phyloP scores from a whole-genome alignment of 2,888 invertebrate genomes.

The Rhaphigaster nebulosa region DNA sequence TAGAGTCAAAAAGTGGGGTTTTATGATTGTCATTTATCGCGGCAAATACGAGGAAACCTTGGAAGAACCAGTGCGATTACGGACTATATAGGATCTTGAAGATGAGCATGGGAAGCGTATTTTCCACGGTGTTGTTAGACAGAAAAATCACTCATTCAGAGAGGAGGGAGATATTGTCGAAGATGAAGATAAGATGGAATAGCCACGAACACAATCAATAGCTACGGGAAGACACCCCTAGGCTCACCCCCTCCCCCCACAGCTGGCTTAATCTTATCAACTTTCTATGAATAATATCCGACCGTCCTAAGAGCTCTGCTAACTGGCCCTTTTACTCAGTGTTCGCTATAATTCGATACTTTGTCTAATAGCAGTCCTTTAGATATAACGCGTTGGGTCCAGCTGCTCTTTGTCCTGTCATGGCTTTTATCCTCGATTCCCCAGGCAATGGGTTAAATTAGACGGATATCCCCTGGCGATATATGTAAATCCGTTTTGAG shows the following conservation, averaged over 20 bases:
- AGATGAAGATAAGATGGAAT: background rate
- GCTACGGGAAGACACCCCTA: background rate
- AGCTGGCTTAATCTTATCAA: conserved; percentile 45
- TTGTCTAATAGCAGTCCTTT: background rate
- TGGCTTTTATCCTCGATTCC: background rate
- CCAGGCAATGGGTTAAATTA: conserved; percentile 7
- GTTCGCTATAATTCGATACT: conserved; percentile 12
- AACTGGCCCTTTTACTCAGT: conserved; percentile 22
- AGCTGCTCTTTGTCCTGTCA: background rate
- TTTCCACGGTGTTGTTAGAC: background rate
- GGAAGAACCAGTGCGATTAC: too few relatives aligned
- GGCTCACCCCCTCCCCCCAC: background rate
- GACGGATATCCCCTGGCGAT: background rate
- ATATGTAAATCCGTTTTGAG: conserved; percentile 33
- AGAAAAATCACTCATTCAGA: background rate
- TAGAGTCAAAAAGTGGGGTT: too few relatives aligned
- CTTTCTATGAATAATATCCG: conserved; percentile 57
- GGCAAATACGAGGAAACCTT: too few relatives aligned
- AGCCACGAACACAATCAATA: background rate
- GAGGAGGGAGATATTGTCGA: background rate
- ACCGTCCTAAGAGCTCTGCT: background rate
- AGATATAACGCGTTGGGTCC: background rate
- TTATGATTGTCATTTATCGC: too few relatives aligned
- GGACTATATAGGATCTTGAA: too few relatives aligned
- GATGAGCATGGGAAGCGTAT: background rate